Evolutionary conservation across 2,797 vertebrate species (phyloP).

Genomic region (Delichon dasypus): DNA sequence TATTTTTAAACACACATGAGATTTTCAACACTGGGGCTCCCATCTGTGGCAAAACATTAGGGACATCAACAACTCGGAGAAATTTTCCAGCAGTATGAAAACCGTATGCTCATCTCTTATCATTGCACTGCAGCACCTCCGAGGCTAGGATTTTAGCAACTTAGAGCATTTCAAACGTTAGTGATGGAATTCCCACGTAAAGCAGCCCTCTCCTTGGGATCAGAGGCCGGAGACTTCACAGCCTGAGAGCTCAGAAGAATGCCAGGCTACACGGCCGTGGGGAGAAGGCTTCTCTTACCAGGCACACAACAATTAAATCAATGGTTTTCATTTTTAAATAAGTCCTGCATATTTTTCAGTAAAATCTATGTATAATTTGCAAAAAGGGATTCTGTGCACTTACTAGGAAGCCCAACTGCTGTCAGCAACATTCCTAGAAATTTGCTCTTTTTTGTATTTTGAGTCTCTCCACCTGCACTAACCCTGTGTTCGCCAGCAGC

Average conservation of each 20-base stretch:
- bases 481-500: not conserved
- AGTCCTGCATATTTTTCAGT: not conserved
- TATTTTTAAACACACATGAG: not conserved
- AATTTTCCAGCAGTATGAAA: not conserved
- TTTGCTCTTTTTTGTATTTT: not conserved
- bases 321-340: not conserved
- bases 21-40: not conserved
- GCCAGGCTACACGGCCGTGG: rapidly evolving
- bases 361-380: not conserved
- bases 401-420: not conserved
- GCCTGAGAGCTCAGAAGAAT: not conserved
- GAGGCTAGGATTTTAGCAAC: not conserved
- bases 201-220: not conserved
- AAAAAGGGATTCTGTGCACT: not conserved
- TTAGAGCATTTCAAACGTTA: not conserved
- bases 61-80: not conserved
- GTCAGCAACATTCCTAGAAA: not conserved
- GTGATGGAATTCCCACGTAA: not conserved
- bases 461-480: not conserved
- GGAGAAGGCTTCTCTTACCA: not conserved
- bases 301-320: not conserved
- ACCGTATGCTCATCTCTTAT: not conserved
- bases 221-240: not conserved
- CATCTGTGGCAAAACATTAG: not conserved
- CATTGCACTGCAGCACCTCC: not conserved